These are phyloP conservation scores for Hexactinellida sp. DNA, from an alignment of 37 sponge, comb jelly and placozoan species.

Conservation along the genomic window DNA sequence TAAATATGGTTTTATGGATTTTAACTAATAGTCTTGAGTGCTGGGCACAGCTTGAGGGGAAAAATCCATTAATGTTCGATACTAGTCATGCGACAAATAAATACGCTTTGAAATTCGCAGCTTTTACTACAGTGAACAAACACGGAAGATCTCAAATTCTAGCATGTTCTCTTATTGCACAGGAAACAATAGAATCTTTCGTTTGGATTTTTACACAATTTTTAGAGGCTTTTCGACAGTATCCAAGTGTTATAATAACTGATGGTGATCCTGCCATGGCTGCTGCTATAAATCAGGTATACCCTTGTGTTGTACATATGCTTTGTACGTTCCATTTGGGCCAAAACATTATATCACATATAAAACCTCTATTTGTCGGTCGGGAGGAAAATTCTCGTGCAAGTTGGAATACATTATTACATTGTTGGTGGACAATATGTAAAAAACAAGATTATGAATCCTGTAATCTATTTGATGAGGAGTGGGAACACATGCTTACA, in stretches of 20 bases:
- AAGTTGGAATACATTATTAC: neutral
- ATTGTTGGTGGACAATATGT: neutral
- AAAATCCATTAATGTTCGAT: neutral
- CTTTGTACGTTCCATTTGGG: neutral
- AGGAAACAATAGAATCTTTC: neutral
- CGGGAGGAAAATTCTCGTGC: neutral
- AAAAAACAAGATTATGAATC: constrained; percentile 6
- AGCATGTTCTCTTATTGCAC: neutral
- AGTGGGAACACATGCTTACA: neutral
- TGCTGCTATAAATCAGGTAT: neutral
- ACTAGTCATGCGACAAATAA: constrained; percentile 1
- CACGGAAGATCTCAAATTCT: constrained; percentile 3
- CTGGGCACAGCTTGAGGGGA: neutral
- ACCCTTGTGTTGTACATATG: neutral
- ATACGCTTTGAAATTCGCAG: neutral
- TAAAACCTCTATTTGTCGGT: neutral
- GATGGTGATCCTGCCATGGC: constrained; percentile 13
- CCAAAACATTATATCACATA: neutral
- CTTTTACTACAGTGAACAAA: neutral
- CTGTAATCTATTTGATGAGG: neutral
- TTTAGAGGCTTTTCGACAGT: neutral
- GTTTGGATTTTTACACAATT: neutral
- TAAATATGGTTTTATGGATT: neutral
- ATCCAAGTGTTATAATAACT: neutral
- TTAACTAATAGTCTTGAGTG: neutral